Evolutionary conservation across 2,797 vertebrate species (phyloP), one percentile per base, ranked within the genome.

Genomic region (Sebastes nivosus): DNA sequence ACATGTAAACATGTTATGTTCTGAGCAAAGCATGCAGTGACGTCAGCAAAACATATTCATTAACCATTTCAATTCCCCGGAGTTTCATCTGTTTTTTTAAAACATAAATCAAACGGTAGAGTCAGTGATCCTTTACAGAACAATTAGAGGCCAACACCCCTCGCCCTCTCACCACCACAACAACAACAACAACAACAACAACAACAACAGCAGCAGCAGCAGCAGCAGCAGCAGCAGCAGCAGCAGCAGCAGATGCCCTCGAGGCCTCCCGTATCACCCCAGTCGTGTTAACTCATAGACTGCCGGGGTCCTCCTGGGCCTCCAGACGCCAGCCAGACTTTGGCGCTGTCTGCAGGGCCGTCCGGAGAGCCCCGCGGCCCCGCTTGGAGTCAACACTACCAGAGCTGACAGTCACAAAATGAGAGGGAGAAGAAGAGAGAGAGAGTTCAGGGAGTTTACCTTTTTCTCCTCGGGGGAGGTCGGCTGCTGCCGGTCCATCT

Each of bases 381-480:
- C 10, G 2, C 57, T 78, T 70, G 77, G 80, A 82, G 54, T 38
- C 71, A 59, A 24, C 9, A 14, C 20, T 2, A 25, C 9, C 29
- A 2, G 14, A 16, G 30, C 34, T 8, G 68, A 64, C 65, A 64
- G 10, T 36, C 18, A 42, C 16, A 22, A 10, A 30, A 12, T 0
- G 3, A 22, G 57, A 18, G 8, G 10, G 58, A 10, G 58, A 30
- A 60, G 59, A 30, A 6, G 22, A 36, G 36, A 8, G 24, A 65
- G 14, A 63, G 25, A 13, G 18, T n/a, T 42, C 29, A 14, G 14
- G 64, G 13, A 24, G 5, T 85, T 95, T 96, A 96, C 98, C 97
- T 97, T 98, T 85, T 95, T 95, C 88, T 96, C 97, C 90, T 97
- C 95, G 32, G 93, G 88, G 86, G 92, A 84, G 79, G 83, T 34